Percentiles rank a stretch among this genome's conserved stretches.
phyloP scores from a whole-genome alignment of 2,888 invertebrate species.

The Bembecia ichneumoniformis region DNA sequence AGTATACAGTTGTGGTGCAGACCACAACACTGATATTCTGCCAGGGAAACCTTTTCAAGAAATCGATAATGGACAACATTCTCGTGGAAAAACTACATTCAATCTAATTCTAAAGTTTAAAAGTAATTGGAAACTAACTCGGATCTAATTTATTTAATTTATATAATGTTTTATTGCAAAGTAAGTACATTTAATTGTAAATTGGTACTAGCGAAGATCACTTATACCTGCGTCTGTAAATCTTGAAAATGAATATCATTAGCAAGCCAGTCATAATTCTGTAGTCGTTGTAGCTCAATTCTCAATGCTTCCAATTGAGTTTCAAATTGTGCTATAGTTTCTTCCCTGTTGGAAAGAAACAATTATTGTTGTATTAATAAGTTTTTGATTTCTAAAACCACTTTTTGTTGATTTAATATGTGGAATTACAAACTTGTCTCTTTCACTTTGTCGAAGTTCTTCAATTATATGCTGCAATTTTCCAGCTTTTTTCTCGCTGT shows the following conservation, averaged over 20 bases:
- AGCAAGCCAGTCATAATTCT: constrained; percentile 46
- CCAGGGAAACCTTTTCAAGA: no score
- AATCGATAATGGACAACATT: no score
- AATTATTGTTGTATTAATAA: not conserved
- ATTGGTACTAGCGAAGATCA: no score
- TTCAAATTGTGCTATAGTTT: constrained; percentile 48
- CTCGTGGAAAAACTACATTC: no score
- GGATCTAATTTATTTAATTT: not conserved
- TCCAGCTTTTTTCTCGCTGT: constrained; percentile 45
- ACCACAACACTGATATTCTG: no score
- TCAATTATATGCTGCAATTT: constrained; percentile 44
- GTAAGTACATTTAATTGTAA: not conserved
- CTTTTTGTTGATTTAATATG: no score
- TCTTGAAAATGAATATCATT: constrained; percentile 48
- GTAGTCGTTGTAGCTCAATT: constrained; percentile 44
- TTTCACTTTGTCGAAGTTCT: constrained; percentile 44
- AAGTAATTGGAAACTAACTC: no score
- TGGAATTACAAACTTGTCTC: constrained; percentile 10
- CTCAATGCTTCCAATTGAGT: constrained; percentile 43
- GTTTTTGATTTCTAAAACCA: not conserved
- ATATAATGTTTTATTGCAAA: not conserved
- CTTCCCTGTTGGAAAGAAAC: constrained; percentile 32
- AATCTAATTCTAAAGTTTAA: no score
- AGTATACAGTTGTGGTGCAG: no score
- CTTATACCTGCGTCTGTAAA: constrained; percentile 43